phyloP scores from a whole-genome alignment of 64 coral and sea anemone species.

The Stichodactyla helianthus region DNA sequence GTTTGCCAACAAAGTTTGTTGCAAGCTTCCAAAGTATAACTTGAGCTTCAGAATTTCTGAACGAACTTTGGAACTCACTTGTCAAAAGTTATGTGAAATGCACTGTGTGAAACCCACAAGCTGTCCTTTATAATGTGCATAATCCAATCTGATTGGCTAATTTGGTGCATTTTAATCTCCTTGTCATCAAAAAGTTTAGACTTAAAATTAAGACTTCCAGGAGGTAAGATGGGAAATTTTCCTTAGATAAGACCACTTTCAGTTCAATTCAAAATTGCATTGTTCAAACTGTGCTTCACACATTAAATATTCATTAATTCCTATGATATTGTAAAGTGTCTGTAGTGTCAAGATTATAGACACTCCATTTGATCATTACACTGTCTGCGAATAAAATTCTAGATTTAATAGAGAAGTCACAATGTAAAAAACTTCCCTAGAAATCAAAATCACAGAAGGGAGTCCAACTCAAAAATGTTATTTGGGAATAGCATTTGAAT shows the following conservation, averaged over 20 bases:
- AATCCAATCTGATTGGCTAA: background rate
- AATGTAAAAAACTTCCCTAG: background rate
- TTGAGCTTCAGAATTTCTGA: too few species aligned
- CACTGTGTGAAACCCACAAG: too few species aligned
- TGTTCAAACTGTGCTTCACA: background rate
- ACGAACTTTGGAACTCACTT: too few species aligned
- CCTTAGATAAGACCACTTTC: background rate
- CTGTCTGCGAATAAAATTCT: slow-evolving; percentile 1
- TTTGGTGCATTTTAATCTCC: background rate
- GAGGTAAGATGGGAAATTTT: background rate
- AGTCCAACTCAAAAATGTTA: background rate
- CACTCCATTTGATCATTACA: background rate
- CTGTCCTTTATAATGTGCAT: background rate
- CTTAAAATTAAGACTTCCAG: background rate
- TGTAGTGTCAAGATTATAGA: background rate
- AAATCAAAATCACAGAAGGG: background rate
- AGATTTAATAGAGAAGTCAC: background rate
- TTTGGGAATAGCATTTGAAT: too few species aligned
- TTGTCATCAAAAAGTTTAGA: background rate
- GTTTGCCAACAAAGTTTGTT: too few species aligned
- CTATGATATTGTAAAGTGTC: background rate
- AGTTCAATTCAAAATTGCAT: background rate
- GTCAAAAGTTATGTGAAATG: too few species aligned
- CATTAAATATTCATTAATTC: background rate
- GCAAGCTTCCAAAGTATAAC: too few species aligned